Base-by-base conservation (phyloP, 2,113 vertebrate genomes). In the Pipa parva region DNA sequence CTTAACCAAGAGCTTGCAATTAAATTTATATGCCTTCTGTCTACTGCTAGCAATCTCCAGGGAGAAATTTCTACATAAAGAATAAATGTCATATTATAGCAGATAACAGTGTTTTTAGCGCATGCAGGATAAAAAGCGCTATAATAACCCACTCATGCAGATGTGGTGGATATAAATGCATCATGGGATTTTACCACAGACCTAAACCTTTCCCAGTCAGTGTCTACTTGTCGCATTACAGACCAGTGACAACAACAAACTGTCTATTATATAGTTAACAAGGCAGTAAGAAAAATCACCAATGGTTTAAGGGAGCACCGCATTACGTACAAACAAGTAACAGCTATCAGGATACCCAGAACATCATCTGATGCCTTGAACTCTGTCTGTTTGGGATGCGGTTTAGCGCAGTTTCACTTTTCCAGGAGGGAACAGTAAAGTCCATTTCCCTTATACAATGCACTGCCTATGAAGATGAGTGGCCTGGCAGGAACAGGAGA, bases 291-390 rank as follows among this genome's bases (percentile, higher is more conserved):
- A 69, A 62, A 21, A 1, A 5, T 27, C 26, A 45, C 20, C 5
- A 1, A 9, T 12, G 17, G 20, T 71, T 28, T 1, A 64, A 45
- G 42, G 59, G 27, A 69, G 24, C 60, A 65, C 20, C 60, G 51
- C 57, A 61, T 61, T 64, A 69, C 8, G 42, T 59, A 57, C 37
- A 18, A 18, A 52, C 22, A 20, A 56, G 73, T 73, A 64, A 71
- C 39, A 0, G 42, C 74, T 58, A 78, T 65, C 20, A 68, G 28
- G 6, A 63, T 49, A 72, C 0, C 1, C 59, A 63, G 1, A 15
- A 11, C 60, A 42, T 63, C 18, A 76, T 25, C 27, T 28, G 74
- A 77, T 36, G 71, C 17, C 18, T 33, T 73, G 36, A 39, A 31
- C 52, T 75, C 57, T 10, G 63, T 17, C 71, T 62, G 71, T 57